Base-by-base conservation (phyloP, 2,888 invertebrate genomes). In the Polydrusus pterygomalis region DNA sequence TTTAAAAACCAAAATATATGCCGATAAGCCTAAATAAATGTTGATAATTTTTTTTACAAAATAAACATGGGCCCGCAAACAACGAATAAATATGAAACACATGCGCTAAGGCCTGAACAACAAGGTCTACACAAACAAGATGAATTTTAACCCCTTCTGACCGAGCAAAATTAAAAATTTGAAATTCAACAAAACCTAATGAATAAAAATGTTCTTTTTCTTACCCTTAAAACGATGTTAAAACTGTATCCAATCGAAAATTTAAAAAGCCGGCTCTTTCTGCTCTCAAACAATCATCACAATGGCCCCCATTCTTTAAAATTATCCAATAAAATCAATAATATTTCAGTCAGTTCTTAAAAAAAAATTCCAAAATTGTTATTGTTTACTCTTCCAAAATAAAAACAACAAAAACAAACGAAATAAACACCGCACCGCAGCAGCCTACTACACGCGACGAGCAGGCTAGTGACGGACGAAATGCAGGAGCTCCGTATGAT, bases 391-490 rank as follows among this genome's bases (percentile, higher is more conserved):
- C 58, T 38, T 17, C 11, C 15, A 7, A 17, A 40, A 30, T 34
- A 64, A 51, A 62, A 74, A 63, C 45, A 74, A 69, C 45, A 69
- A 74, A 74, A 51, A 64, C 63, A 74, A 63, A 70, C 70, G 60
- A 60, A 62, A 60, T 49, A 49, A 60, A 70, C 34, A 70, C 70
- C 60, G 62, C 63, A 25, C 38, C 45, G 47, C 1, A 38, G 18
- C 8, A 38, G 40, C 60, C 74, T 49, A 51, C 74, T 74, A 74
- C 25, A 74, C 63, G 74, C 74, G 74, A 38, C 68, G 68, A 68
- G 54, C 68, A 69, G 70, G 45, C 70, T 74, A 64, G 62, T 60
- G 45, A 62, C 40, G 34, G 62, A 43, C 60, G 63, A 63, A 56
- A 54, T 54, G 62, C 74, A 69, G 69, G 47, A 63, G 68, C 74